Evolutionary conservation across 2,888 invertebrate species (phyloP).

Genomic region (Xestia rhomboidea): DNA sequence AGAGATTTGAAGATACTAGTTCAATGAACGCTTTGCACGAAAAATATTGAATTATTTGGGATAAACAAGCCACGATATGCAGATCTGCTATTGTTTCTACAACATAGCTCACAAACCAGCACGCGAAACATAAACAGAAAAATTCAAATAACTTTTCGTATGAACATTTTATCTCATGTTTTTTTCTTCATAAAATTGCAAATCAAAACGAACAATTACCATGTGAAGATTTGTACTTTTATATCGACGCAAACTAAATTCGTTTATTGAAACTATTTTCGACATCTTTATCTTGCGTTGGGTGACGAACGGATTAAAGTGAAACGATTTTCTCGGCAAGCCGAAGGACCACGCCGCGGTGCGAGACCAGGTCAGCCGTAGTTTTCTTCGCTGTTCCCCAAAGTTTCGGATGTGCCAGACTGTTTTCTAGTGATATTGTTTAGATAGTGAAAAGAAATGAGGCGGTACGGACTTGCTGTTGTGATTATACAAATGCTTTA

Average conservation of each 20-base stretch:
- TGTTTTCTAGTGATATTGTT: constrained; percentile 87
- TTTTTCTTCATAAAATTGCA: constrained; percentile 40
- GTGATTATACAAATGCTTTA: constrained; percentile 90
- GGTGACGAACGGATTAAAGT: constrained; percentile 67
- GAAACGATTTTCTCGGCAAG: constrained; percentile 83
- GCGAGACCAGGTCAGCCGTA: constrained; percentile 88
- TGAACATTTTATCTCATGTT: constrained; percentile 14
- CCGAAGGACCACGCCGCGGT: constrained; percentile 81
- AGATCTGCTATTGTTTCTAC: constrained; percentile 39
- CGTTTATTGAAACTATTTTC: constrained; percentile 60
- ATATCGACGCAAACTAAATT: constrained; percentile 40
- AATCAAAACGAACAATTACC: constrained; percentile 47
- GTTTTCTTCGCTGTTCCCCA: constrained; percentile 89
- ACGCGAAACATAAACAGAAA: constrained; percentile 33
- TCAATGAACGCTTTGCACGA: constrained; percentile 66
- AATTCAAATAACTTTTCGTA: constrained; percentile 20
- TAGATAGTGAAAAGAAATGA: constrained; percentile 88
- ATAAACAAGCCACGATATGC: constrained; percentile 29
- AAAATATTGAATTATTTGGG: constrained; percentile 57
- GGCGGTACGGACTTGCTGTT: constrained; percentile 85
- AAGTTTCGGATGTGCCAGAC: constrained; percentile 90
- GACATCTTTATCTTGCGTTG: constrained; percentile 65
- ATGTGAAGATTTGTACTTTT: constrained; percentile 58
- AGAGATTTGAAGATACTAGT: constrained; percentile 69
- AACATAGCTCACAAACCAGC: constrained; percentile 33